Evolutionary conservation across 2,797 vertebrate genomes (phyloP), one percentile per base, ranked within the genome.

Genomic region (Zalophus californianus): DNA sequence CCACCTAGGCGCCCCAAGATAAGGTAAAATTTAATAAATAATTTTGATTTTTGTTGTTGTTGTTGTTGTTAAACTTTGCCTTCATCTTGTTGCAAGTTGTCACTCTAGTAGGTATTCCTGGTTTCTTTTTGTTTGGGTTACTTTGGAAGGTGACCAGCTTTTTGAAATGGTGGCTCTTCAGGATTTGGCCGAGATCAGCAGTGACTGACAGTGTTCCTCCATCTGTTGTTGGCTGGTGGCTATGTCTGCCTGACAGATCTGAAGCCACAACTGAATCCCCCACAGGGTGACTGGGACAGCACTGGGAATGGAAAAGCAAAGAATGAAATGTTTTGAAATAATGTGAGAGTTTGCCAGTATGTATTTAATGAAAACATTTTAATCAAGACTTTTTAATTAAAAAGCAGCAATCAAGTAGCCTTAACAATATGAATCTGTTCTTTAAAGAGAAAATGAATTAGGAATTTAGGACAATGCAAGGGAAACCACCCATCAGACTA

Each of bases 301-400:
- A 3, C 15, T 70, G 75, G 64, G 44, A 89, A 50, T 11, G 20
- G 60, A 50, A n/a, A 73, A 12, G 5, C n/a, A 50, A 27, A 93
- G 75, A 23, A 72, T 23, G 70, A 68, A 90, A 83, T 25, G 35
- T 77, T 82, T 73, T 60, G 14, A 83, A 58, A 83, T 77, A 78
- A 84, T 66, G 35, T 77, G 75, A 93, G 62, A 87, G 3, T 35
- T 83, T 86, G 93, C 58, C 50, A 86, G 44, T 68, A 2, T 52
- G 13, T 8, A n/a, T 95, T 96, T 64, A 29, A 78, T 73, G 64
- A 83, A 89, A 91, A 88, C 52, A 54, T 60, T 95, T 84, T 89
- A 70, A 66, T 82, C 32, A 82, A 92, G 44, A 21, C 6, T 72
- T 32, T 73, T 60, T 56, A 78, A 72, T 89, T 86, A 0, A 78